Evolutionary conservation across 1,140 invertebrate species (phyloP).

Genomic region (Procambarus clarkii): DNA sequence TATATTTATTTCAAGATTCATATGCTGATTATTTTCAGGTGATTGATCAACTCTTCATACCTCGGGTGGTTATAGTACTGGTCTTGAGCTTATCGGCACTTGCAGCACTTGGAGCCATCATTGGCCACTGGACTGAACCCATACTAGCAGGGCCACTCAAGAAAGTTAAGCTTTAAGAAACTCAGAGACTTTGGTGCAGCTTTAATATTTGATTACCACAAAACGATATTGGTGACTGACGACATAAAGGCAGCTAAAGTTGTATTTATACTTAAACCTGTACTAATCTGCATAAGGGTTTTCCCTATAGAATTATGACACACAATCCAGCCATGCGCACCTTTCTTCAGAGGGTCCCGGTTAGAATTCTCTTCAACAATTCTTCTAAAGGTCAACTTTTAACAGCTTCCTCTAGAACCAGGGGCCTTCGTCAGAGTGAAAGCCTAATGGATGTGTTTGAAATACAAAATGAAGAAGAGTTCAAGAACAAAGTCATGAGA

Average conservation of each 20-base stretch:
- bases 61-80: slow-evolving; percentile 48
- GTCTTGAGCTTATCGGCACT: slow-evolving; percentile 31
- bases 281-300: neutral
- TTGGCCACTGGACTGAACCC: slow-evolving; percentile 49
- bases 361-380: neutral
- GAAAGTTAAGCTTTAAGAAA: slow-evolving; percentile 50
- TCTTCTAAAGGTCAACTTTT: neutral
- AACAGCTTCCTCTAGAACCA: neutral
- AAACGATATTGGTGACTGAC: neutral
- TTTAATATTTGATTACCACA: neutral
- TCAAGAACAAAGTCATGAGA: slow-evolving; percentile 72
- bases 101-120: slow-evolving; percentile 35
- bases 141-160: slow-evolving; percentile 42
- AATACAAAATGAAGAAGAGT: slow-evolving; percentile 72
- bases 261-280: neutral
- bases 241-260: neutral
- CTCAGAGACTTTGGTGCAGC: neutral
- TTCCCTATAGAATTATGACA: neutral
- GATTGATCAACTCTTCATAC: slow-evolving; percentile 58
- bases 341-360: slow-evolving; percentile 1
- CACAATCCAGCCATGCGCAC: neutral
- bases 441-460: slow-evolving; percentile 57
- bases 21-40: slow-evolving; percentile 29
- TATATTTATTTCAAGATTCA: neutral
- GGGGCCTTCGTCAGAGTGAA: slow-evolving; percentile 35